A percentile compares a stretch with the other conserved stretches of the same genome.
phyloP scores from a whole-genome alignment of 2,797 vertebrate species.

The Psittacula derbiana region DNA sequence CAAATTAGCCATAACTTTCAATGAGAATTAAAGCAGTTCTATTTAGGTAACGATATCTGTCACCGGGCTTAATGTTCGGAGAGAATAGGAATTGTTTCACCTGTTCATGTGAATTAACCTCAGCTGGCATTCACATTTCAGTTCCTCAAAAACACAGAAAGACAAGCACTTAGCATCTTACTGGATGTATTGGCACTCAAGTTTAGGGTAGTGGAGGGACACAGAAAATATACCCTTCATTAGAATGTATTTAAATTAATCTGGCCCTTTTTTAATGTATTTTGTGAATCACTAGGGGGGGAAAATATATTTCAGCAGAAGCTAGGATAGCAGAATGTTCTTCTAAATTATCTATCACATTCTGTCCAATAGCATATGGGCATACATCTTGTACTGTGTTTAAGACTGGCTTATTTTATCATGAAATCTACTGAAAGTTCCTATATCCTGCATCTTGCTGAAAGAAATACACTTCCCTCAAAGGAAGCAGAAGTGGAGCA shows the following conservation, averaged over 20 bases:
- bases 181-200: not conserved
- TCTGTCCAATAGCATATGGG: not conserved
- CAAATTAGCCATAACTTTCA: conserved; percentile 67
- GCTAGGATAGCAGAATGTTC: not conserved
- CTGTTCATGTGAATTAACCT: conserved; percentile 22
- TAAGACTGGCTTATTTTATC: not conserved
- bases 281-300: not conserved
- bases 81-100: conserved; percentile 24
- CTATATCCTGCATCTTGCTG: not conserved
- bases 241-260: not conserved
- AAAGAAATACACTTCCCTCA: not conserved
- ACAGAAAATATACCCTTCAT: not conserved
- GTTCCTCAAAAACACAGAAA: not conserved
- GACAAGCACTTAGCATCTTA: not conserved
- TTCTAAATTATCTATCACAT: not conserved
- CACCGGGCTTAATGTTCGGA: conserved; percentile 22
- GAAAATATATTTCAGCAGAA: not conserved
- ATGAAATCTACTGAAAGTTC: not conserved
- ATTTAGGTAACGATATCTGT: conserved; percentile 53
- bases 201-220: not conserved
- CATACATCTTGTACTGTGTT: not conserved
- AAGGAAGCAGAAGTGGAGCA: not conserved
- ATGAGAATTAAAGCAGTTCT: conserved; percentile 58
- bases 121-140: not conserved
- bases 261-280: not conserved